Evolutionary conservation across 2,113 vertebrate species (phyloP), one percentile per base, ranked within the genome.

Genomic region (Dunckerocampus dactyliophorus): DNA sequence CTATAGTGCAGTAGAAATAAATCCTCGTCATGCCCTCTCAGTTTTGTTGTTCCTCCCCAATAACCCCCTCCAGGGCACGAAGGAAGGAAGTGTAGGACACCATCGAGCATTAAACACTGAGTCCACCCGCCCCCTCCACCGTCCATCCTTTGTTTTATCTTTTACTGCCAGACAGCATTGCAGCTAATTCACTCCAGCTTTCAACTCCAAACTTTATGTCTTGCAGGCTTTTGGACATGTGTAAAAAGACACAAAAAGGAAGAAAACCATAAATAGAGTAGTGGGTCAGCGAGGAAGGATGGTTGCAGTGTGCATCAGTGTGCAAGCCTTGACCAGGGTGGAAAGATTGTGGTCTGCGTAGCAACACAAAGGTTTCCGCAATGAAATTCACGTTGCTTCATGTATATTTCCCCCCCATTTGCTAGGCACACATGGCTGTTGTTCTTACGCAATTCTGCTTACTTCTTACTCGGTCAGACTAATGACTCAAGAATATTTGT

Each of bases 181-280:
- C 49, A 64, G 60, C 62, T 59, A 71, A 82, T 80, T 77, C 69
- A 80, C 62, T 72, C 82, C 58, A 11, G 67, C 79, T 86, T 87
- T 86, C 73, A 85, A 79, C 79, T 75, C 62, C 46, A 69, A 68
- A 76, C 68, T 71, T 75, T 57, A 10, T 49, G 62, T 57, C 73
- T 82, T 21, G 49, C 12, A 46, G 83, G 71, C 54, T 48, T 43
- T 76, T 85, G 76, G 76, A 66, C 55, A 45, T 66, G 59, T 73
- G 58, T 60, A 69, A 47, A 46, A 45, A 62, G 45, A n/a, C 47
- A 49, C 5, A 20, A 20, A 49, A 14, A 49, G n/a, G 14, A 34
- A n/a, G 17, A 48, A 17, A 47, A 19, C 11, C 20, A 56, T 42
- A 51, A 66, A 62, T 37, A 19, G 12, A 56, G 7, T 17, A 13